Percentiles rank a stretch among this genome's conserved stretches.
Evolutionary conservation across 2,113 vertebrate genomes (phyloP).

Genomic region (Podiceps cristatus): DNA sequence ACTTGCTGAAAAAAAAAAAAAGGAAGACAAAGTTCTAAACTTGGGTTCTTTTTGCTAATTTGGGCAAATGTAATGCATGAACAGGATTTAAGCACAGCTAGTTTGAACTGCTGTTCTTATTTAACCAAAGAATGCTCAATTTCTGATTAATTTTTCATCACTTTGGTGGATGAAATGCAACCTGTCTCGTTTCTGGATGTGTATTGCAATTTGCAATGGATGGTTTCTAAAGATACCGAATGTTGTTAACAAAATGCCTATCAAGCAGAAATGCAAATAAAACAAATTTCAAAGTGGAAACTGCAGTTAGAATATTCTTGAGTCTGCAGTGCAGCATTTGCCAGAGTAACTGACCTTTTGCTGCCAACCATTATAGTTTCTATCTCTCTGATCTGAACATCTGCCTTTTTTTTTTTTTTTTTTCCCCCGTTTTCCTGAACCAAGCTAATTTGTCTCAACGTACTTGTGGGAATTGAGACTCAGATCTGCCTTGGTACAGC

Average conservation of each 20-base stretch:
- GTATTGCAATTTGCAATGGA: slow-evolving; percentile 12
- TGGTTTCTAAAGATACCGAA: slow-evolving; percentile 18
- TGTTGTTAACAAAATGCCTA: not conserved
- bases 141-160: slow-evolving; percentile 13
- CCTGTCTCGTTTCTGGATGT: not conserved
- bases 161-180: slow-evolving; percentile 15
- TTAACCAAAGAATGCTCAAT: slow-evolving; percentile 66
- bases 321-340: not conserved
- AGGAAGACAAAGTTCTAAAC: not conserved
- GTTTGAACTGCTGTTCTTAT: slow-evolving; percentile 15
- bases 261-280: slow-evolving; percentile 38
- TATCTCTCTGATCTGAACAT: not conserved
- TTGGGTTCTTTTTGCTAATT: not conserved
- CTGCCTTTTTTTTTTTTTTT: not conserved
- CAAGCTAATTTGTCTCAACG: not conserved
- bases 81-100: not conserved
- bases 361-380: not conserved
- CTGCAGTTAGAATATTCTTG: not conserved
- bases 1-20: not conserved
- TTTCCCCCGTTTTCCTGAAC: not conserved
- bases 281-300: not conserved
- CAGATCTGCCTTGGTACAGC: not conserved
- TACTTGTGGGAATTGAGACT: not conserved
- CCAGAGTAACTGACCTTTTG: not conserved
- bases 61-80: not conserved